These are phyloP conservation scores for Pherbina coryleti DNA, from an alignment of 2,888 invertebrate genomes.

Conservation along the genomic window DNA sequence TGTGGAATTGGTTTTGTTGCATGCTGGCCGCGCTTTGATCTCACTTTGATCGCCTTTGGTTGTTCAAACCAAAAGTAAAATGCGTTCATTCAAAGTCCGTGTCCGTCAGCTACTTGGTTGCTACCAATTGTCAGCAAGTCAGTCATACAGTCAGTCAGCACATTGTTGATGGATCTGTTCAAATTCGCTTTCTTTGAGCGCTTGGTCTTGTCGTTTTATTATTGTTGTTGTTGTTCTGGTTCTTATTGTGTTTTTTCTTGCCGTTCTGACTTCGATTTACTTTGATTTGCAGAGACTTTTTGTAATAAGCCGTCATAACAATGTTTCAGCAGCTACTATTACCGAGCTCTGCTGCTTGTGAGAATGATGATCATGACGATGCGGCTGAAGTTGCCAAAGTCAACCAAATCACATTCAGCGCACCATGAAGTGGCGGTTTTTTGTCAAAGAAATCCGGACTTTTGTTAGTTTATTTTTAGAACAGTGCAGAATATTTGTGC, in stretches of 20 bases:
- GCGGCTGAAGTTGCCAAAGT: no score
- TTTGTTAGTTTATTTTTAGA: no score
- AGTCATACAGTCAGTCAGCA: no score
- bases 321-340: slow-evolving; percentile 4
- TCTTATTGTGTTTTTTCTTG: neutral
- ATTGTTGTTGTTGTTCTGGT: slow-evolving; percentile 6
- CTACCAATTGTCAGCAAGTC: neutral
- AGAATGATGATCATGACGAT: no score
- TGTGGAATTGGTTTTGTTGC: neutral
- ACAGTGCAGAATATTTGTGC: no score
- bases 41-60: slow-evolving; percentile 6
- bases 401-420: no score
- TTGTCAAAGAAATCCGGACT: no score
- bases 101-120: neutral
- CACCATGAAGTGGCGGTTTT: no score
- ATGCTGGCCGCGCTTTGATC: slow-evolving; percentile 32
- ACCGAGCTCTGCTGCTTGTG: neutral
- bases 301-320: slow-evolving; percentile 40
- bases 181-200: no score
- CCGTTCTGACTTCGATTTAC: neutral
- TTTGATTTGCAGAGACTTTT: slow-evolving; percentile 37
- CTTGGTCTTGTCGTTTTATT: no score
- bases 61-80: neutral
- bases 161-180: no score
- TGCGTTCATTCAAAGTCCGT: no score